These are phyloP conservation scores for Antheraea assamensis DNA, from an alignment of 2,888 invertebrate species.

Conservation along the genomic window DNA sequence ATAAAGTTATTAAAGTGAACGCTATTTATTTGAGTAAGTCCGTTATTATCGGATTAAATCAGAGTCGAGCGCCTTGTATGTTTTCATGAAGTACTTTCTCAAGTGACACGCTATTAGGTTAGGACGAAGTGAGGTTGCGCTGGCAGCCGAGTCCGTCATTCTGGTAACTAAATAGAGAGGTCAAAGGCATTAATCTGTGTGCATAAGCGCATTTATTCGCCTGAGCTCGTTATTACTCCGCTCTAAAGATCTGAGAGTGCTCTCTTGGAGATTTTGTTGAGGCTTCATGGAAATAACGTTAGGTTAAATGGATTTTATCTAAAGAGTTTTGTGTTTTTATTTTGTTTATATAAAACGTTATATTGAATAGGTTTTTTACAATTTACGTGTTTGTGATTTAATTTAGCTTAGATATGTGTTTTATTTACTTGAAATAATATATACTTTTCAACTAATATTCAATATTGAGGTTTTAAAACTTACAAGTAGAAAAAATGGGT, in stretches of 20 bases:
- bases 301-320: neutral
- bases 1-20: neutral
- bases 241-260: neutral
- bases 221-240: neutral
- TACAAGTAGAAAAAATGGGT: neutral
- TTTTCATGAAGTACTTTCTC: constrained; percentile 3
- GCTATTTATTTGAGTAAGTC: neutral
- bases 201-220: neutral
- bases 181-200: constrained; percentile 12
- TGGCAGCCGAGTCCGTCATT: neutral
- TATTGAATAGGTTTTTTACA: too few species aligned
- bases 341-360: too few species aligned
- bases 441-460: too few species aligned
- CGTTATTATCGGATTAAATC: constrained; percentile 28
- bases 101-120: constrained; percentile 10
- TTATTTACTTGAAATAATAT: too few species aligned
- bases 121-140: neutral
- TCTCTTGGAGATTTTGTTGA: neutral
- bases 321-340: neutral
- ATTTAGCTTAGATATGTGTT: too few species aligned
- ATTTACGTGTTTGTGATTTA: too few species aligned
- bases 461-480: too few species aligned
- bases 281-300: constrained; percentile 1
- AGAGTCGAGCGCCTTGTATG: constrained; percentile 33
- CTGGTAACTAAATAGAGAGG: constrained; percentile 12